Conservation (phyloP, 2,888 invertebrate species). For the Cinara cedri region DNA sequence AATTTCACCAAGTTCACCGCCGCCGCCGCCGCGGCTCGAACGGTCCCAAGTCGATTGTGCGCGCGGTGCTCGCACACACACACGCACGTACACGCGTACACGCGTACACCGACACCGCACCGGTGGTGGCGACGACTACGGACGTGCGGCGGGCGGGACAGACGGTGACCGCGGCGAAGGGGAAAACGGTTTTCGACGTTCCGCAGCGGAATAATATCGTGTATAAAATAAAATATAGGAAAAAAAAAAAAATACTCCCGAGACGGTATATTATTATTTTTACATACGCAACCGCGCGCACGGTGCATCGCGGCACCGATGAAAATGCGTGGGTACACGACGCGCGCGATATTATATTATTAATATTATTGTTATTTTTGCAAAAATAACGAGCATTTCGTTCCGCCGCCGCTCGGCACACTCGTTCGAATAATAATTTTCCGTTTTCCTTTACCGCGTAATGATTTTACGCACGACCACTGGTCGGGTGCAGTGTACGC, state of each 20-base stretch:
- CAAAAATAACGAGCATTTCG: no score
- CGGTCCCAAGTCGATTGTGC: conserved; percentile 54
- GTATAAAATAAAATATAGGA: neutral
- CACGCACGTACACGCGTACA: neutral
- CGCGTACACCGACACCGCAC: neutral
- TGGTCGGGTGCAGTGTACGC: no score
- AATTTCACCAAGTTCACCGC: conserved; percentile 57
- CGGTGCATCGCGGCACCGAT: no score
- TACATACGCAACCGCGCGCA: no score
- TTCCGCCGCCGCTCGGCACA: no score
- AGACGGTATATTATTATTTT: neutral
- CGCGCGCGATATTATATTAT: no score
- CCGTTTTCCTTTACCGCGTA: no score
- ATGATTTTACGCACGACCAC: no score
- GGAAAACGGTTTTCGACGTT: conserved; percentile 56
- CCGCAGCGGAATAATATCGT: conserved; percentile 10
- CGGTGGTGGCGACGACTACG: neutral
- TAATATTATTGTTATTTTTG: no score
- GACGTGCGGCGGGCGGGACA: neutral
- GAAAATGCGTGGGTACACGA: no score
- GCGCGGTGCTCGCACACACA: neutral
- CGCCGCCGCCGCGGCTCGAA: conserved; percentile 42
- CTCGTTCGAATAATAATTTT: no score
- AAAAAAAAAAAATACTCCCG: conserved; percentile 21
- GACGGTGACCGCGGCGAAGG: conserved; percentile 16